phyloP scores from a whole-genome alignment of 1,140 invertebrate genomes.

The Chironomus striatipennis region DNA sequence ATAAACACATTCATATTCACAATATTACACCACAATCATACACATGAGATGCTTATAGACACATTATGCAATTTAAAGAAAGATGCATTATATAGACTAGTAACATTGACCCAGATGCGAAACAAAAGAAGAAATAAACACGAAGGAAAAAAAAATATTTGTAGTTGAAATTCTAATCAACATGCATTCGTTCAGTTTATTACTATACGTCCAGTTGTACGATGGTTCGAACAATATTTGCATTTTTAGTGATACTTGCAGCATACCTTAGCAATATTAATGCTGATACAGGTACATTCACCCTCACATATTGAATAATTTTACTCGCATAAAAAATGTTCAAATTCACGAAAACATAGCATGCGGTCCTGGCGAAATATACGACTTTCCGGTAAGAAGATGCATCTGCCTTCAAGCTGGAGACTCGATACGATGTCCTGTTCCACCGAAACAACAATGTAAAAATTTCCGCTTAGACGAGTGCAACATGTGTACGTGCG shows the following conservation, averaged over 20 bases:
- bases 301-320: neutral
- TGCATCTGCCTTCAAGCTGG: neutral
- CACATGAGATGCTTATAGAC: neutral
- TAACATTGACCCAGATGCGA: neutral
- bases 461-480: slow-evolving; percentile 9
- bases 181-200: neutral
- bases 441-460: neutral
- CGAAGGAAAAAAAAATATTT: no score
- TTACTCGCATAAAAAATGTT: neutral
- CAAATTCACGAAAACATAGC: neutral
- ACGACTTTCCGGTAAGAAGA: neutral
- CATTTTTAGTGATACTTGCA: neutral
- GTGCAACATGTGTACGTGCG: slow-evolving; percentile 12
- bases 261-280: neutral
- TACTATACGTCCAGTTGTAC: neutral
- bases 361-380: neutral
- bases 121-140: neutral
- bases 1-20: no score
- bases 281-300: neutral
- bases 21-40: neutral
- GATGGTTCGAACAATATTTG: neutral
- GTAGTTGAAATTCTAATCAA: neutral
- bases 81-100: neutral
- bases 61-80: neutral
- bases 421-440: neutral